phyloP scores from a whole-genome alignment of 2,888 invertebrate genomes.

The Agrochola circellaris region DNA sequence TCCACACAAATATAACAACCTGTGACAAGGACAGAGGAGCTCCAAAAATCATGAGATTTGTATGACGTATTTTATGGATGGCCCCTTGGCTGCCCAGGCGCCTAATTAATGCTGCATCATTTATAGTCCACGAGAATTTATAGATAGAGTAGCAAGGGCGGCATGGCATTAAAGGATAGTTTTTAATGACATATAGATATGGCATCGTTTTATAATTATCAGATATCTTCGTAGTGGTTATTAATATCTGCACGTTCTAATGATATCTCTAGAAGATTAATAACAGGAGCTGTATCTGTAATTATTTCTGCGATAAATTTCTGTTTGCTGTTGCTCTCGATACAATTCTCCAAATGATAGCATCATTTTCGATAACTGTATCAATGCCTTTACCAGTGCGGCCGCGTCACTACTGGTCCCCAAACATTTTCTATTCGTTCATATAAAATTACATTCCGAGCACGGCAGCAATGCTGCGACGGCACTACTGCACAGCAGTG shows the following conservation, averaged over 20 bases:
- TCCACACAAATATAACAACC: not conserved
- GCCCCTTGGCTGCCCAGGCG: slow-evolving; percentile 26
- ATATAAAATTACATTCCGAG: too few species aligned
- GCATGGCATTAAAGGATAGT: slow-evolving; percentile 49
- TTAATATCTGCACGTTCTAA: slow-evolving; percentile 33
- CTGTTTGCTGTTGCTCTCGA: not conserved
- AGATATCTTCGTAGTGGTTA: slow-evolving; percentile 28
- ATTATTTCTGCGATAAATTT: slow-evolving; percentile 16
- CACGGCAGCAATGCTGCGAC: too few species aligned
- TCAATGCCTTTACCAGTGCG: not conserved
- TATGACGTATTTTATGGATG: not conserved
- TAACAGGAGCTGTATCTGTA: not conserved
- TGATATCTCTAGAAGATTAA: slow-evolving; percentile 39
- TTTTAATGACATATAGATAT: slow-evolving; percentile 39
- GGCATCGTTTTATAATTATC: slow-evolving; percentile 51
- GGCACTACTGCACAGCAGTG: too few species aligned
- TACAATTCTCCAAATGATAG: slow-evolving; percentile 13
- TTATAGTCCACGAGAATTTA: slow-evolving; percentile 61
- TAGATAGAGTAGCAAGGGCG: slow-evolving; percentile 49
- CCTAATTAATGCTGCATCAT: slow-evolving; percentile 70
- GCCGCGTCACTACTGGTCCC: too few species aligned
- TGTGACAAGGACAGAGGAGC: not conserved
- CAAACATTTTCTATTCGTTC: too few species aligned
- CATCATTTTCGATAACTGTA: not conserved
- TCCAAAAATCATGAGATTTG: not conserved